Conservation (phyloP, 2,797 vertebrate species). For the Halcyon smyrnensis region DNA sequence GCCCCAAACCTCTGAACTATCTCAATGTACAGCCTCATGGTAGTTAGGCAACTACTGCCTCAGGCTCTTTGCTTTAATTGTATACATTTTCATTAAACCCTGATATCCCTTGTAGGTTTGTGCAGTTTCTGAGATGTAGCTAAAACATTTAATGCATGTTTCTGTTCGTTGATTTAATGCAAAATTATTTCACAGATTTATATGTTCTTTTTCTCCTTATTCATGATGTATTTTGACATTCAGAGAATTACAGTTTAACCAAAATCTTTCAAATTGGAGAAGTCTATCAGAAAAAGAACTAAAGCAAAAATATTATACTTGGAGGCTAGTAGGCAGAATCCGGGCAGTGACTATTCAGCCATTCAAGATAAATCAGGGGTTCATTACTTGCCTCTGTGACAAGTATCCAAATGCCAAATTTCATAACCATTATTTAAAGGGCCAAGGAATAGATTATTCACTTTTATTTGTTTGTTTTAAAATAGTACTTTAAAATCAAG, state of each 20-base stretch:
- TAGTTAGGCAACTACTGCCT: neutral
- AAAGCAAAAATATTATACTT: neutral
- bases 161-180: neutral
- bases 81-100: neutral
- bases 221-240: neutral
- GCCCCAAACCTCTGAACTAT: constrained; percentile 46
- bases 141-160: neutral
- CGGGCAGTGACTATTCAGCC: neutral
- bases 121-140: neutral
- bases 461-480: neutral
- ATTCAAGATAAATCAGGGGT: neutral
- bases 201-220: neutral
- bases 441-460: neutral
- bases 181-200: neutral
- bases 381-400: neutral
- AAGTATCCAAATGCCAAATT: neutral
- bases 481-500: neutral
- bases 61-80: constrained; percentile 22
- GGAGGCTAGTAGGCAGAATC: neutral
- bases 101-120: neutral
- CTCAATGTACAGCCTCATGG: neutral
- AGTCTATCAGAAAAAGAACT: neutral
- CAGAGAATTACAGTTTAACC: neutral
- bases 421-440: neutral
- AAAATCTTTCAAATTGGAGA: neutral